Evolutionary conservation across 2,888 invertebrate species (phyloP).

Genomic region (Agapostemon virescens): DNA sequence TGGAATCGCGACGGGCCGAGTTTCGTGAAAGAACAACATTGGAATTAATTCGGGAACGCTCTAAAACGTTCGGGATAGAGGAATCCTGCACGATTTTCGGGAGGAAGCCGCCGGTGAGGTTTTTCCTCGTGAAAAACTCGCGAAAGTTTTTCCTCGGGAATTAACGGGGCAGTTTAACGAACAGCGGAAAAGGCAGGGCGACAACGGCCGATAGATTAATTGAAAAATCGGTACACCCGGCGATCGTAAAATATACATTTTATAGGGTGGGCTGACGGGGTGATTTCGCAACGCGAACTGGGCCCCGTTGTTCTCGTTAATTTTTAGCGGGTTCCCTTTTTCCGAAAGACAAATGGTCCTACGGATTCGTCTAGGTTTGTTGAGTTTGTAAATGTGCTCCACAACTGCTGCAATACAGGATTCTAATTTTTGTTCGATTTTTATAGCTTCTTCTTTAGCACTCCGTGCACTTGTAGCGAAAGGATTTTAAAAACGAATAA

Average conservation of each 20-base stretch:
- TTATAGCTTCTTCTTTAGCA: neutral
- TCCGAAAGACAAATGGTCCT: neutral
- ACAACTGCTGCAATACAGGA: neutral
- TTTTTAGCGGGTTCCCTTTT: conserved; percentile 16
- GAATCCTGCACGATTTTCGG: neutral
- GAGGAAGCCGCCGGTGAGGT: neutral
- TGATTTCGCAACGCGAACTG: conserved; percentile 24
- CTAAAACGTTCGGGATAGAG: neutral
- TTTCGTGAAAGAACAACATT: neutral
- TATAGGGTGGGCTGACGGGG: conserved; percentile 7
- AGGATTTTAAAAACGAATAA: too few species aligned
- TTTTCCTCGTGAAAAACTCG: neutral
- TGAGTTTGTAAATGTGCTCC: neutral
- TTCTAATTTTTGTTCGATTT: neutral
- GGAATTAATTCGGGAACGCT: conserved; percentile 13
- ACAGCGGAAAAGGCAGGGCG: conserved; percentile 17
- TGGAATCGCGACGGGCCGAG: neutral
- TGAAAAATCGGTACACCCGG: conserved; percentile 37
- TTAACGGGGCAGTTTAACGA: conserved; percentile 31
- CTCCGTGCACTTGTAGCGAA: too few species aligned
- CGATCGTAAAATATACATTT: conserved; percentile 45
- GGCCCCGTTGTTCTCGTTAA: conserved; percentile 33
- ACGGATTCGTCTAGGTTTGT: neutral
- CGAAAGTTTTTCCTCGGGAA: conserved; percentile 2
- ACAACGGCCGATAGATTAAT: conserved; percentile 42